Conservation (phyloP, 2,797 vertebrate species). For the Anableps anableps region DNA sequence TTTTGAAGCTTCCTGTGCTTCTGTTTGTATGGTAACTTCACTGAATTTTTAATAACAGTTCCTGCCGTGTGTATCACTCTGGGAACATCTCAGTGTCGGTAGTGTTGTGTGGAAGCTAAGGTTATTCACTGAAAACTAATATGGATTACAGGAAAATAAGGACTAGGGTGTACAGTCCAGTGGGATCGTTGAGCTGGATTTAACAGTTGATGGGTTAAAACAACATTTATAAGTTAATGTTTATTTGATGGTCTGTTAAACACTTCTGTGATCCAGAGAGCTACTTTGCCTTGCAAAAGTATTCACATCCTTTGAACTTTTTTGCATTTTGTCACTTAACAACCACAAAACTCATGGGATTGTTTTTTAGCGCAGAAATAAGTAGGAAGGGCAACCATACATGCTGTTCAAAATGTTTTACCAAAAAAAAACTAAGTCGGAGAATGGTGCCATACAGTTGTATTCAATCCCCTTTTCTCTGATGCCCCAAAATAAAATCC, state of each 20-base stretch:
- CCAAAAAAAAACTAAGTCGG: not conserved
- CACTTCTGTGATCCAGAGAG: not conserved
- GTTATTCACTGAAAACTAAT: not conserved
- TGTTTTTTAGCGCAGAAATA: not conserved
- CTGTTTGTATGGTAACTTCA: not conserved
- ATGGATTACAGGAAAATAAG: not conserved
- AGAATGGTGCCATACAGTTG: not conserved
- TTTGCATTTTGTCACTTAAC: not conserved
- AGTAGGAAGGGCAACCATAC: not conserved
- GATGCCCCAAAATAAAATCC: not conserved
- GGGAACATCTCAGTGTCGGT: not conserved
- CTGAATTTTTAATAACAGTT: conserved; percentile 1
- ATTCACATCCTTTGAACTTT: not conserved
- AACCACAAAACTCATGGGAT: not conserved
- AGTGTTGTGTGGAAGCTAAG: not conserved
- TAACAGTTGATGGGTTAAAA: not conserved
- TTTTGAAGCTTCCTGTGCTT: conserved; percentile 28
- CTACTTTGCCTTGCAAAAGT: not conserved
- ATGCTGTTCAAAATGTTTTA: not conserved
- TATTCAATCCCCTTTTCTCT: not conserved
- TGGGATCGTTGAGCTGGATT: not conserved
- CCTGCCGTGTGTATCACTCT: not conserved
- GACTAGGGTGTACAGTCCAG: not conserved
- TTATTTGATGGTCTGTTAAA: not conserved
- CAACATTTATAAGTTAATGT: not conserved